Percentiles rank a stretch among this genome's conserved stretches.
These are phyloP conservation scores for Pogonocichla stellata DNA, from an alignment of 2,113 vertebrate genomes.

Conservation along the genomic window DNA sequence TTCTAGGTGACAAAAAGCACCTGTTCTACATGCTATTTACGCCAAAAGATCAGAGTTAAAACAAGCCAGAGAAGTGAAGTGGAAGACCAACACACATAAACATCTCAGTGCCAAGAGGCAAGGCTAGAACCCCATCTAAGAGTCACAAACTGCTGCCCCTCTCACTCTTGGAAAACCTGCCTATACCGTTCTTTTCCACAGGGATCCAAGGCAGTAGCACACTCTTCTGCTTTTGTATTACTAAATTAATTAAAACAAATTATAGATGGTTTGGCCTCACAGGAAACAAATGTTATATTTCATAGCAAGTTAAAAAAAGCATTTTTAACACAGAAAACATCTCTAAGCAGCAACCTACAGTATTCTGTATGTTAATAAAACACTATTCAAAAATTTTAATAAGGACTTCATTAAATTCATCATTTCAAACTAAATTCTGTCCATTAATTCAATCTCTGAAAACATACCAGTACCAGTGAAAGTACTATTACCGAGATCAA, in stretches of 20 bases:
- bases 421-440: background rate
- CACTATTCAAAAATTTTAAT: background rate
- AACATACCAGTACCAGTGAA: background rate
- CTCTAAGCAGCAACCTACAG: background rate
- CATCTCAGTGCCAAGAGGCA: accelerated
- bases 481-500: background rate
- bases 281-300: background rate
- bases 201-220: background rate
- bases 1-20: background rate
- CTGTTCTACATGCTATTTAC: background rate
- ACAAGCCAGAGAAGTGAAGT: background rate
- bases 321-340: background rate
- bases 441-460: background rate
- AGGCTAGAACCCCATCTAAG: background rate
- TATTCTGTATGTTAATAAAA: background rate
- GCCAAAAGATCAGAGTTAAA: background rate
- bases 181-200: background rate
- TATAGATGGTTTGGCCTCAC: background rate
- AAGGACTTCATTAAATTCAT: background rate
- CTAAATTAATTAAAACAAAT: background rate
- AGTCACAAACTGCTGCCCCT: background rate
- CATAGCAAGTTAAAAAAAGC: background rate
- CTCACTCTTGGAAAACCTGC: background rate
- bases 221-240: background rate
- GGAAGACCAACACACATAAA: background rate